These are phyloP conservation scores for Phaedon cochleariae DNA, from an alignment of 2,888 invertebrate species.

Conservation along the genomic window DNA sequence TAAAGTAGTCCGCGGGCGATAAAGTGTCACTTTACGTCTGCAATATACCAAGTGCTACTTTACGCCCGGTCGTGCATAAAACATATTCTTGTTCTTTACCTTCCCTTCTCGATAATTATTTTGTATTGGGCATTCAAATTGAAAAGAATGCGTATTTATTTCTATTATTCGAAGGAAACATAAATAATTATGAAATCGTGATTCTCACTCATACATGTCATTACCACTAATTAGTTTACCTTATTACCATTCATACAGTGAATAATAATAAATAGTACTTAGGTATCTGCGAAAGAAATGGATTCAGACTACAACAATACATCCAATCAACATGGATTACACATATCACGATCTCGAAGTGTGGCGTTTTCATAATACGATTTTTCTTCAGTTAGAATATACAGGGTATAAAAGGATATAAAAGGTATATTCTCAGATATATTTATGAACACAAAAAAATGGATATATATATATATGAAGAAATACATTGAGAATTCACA, in stretches of 20 bases:
- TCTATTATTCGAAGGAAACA: not conserved
- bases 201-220: slow-evolving; percentile 1
- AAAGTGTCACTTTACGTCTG: too few species aligned
- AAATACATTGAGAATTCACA: too few species aligned
- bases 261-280: not conserved
- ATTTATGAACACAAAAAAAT: too few species aligned
- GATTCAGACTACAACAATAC: not conserved
- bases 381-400: too few species aligned
- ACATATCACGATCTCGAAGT: not conserved
- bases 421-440: too few species aligned
- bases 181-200: not conserved
- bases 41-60: too few species aligned
- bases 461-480: too few species aligned
- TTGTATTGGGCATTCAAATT: not conserved
- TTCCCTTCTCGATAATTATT: not conserved
- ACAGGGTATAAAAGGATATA: not conserved
- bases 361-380: not conserved
- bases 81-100: too few species aligned
- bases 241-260: not conserved
- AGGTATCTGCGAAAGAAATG: not conserved
- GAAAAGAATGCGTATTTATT: not conserved
- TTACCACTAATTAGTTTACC: not conserved
- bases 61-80: too few species aligned
- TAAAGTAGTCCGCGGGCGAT: too few species aligned
- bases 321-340: too few species aligned